These are phyloP conservation scores for Drosophila hydei DNA, from an alignment of 1,140 invertebrate genomes.

Conservation along the genomic window DNA sequence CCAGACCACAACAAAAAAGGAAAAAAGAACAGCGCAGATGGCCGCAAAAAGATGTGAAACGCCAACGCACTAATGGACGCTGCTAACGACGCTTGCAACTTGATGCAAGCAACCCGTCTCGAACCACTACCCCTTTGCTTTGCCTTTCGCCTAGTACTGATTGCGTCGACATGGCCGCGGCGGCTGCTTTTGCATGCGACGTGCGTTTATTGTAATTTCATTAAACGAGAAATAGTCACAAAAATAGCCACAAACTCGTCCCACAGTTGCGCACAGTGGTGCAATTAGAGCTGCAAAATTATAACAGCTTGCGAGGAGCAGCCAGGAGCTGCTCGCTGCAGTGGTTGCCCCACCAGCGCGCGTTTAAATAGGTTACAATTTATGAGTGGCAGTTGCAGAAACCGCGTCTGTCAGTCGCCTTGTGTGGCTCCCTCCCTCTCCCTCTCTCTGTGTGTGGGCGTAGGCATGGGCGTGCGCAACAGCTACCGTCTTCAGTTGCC, in stretches of 20 bases:
- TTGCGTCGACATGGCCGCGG: slow-evolving; percentile 35
- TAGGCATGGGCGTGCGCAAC: slow-evolving; percentile 22
- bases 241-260: slow-evolving; percentile 50
- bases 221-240: slow-evolving; percentile 77
- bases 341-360: not conserved
- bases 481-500: slow-evolving; percentile 6
- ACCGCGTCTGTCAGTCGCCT: slow-evolving; percentile 17
- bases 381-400: slow-evolving; percentile 59
- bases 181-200: slow-evolving; percentile 52
- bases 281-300: slow-evolving; percentile 73
- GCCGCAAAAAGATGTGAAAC: slow-evolving; percentile 37
- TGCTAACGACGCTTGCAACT: slow-evolving; percentile 58
- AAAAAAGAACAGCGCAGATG: slow-evolving; percentile 41
- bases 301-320: slow-evolving; percentile 39
- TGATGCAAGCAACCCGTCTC: not conserved
- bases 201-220: slow-evolving; percentile 80
- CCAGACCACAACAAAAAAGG: not conserved
- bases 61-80: slow-evolving; percentile 75
- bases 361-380: slow-evolving; percentile 76
- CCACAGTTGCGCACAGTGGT: slow-evolving; percentile 39
- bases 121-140: too few species aligned
- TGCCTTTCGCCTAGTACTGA: slow-evolving; percentile 13
- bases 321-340: not conserved
- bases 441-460: slow-evolving; percentile 1
- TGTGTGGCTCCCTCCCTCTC: not conserved